These are phyloP conservation scores for Crocuta crocuta DNA, from an alignment of 2,113 vertebrate genomes.

Conservation along the genomic window DNA sequence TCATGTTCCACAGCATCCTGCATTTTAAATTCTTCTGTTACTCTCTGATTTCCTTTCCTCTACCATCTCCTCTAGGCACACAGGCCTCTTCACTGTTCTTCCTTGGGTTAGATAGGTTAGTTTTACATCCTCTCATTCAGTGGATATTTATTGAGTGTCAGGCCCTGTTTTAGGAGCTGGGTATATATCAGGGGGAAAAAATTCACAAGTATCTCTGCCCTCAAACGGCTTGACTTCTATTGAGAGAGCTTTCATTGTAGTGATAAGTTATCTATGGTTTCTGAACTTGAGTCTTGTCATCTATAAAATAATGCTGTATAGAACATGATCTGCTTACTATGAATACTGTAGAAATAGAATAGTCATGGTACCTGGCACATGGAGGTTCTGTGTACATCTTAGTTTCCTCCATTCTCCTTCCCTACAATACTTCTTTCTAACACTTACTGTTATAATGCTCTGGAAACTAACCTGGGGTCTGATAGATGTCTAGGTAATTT, in stretches of 20 bases:
- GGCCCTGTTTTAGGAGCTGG: background rate
- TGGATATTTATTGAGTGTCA: background rate
- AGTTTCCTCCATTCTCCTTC: background rate
- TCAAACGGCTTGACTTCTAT: background rate
- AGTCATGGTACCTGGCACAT: background rate
- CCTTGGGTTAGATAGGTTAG: background rate
- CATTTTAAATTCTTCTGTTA: background rate
- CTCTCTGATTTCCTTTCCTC: background rate
- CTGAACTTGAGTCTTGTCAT: background rate
- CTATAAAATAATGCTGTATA: background rate
- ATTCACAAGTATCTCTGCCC: background rate
- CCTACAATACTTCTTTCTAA: background rate
- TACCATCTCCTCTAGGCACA: background rate
- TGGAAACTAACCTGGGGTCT: background rate
- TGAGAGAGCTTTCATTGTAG: background rate
- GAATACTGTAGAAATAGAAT: background rate
- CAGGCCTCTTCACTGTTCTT: background rate
- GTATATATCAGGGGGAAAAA: background rate
- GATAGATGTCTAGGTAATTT: background rate
- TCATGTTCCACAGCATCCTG: background rate
- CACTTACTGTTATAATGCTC: background rate
- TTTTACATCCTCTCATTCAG: background rate
- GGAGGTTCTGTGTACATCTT: background rate
- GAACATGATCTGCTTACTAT: background rate
- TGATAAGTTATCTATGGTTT: background rate